Evolutionary conservation across 2,797 vertebrate genomes (phyloP).

Genomic region (Kryptolebias ocellatus): DNA sequence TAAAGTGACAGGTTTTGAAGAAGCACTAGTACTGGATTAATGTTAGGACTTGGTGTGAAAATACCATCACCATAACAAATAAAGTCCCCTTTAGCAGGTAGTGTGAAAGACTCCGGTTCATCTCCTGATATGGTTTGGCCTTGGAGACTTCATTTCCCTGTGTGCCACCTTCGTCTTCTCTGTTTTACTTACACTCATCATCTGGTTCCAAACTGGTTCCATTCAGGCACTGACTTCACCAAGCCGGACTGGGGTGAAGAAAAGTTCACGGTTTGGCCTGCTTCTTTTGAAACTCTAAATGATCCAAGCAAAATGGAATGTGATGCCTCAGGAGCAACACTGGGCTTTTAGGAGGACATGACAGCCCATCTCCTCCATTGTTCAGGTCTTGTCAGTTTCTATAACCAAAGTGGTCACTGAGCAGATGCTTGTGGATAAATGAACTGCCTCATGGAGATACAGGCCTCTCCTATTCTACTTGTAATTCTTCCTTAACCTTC

Average conservation of each 20-base stretch:
- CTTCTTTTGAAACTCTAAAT: background rate
- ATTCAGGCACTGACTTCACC: background rate
- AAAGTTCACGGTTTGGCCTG: conserved; percentile 3
- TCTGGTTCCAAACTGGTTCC: background rate
- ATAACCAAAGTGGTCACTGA: background rate
- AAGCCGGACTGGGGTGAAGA: background rate
- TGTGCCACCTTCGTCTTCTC: no score
- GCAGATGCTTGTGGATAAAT: conserved; percentile 22
- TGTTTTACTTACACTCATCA: background rate
- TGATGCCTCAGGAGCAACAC: background rate
- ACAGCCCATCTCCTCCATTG: conserved; percentile 16
- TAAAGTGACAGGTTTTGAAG: background rate
- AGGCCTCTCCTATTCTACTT: conserved; percentile 28
- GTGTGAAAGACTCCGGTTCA: background rate
- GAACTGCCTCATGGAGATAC: conserved; percentile 33
- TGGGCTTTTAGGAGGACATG: background rate
- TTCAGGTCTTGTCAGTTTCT: conserved; percentile 11
- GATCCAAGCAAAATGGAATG: background rate
- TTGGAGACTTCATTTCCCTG: no score
- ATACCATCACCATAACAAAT: background rate
- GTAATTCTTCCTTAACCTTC: conserved; percentile 47
- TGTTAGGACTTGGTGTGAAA: background rate
- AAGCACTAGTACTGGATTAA: background rate
- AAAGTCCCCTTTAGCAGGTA: background rate
- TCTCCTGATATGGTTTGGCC: background rate